Base-by-base conservation (phyloP, 2,113 vertebrate species). In the Muntiacus reevesi region DNA sequence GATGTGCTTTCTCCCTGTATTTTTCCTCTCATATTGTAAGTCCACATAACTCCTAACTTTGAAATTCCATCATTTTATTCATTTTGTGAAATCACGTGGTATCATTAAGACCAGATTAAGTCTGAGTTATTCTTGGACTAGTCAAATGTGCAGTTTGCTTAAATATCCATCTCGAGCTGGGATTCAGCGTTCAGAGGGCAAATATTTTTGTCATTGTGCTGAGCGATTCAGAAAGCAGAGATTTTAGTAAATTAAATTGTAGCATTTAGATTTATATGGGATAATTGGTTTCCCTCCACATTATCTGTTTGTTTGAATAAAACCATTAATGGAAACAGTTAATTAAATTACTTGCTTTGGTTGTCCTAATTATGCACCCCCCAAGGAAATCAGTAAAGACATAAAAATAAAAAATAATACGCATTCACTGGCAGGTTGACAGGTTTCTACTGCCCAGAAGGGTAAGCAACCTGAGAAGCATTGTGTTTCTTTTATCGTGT, bases 251-350 rank as follows among this genome's bases (percentile, higher is more conserved):
- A 94, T 93, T 94, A 90, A 97, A 90, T 40, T 36, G 27, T 97
- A 91, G 54, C 5, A 2, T 92, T 95, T 33, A 5, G 9, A 92
- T 97, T 93, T 33, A 43, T 74, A 28, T 59, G 71, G 57, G 16
- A n/a, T 89, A 54, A 94, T 97, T 97, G 25, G 9, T 91, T 92
- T 71, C 67, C 60, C 23, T 98, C 94, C 86, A 36, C 60, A 82
- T 55, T 98, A 98, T 59, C 85, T 97, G 85, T 97, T 97, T 98
- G 87, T 96, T 97, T 95, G 97, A 98, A 98, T 96, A 87, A 96
- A 95, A 89, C 45, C 57, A 96, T 97, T 98, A 98, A 98, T 97
- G 89, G 97, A 98, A 97, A 60, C 84, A 98, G 93, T 97, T 98
- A 97, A 98, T 98, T 97, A 97, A 98, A 97, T 96, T 47, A 94